These are phyloP conservation scores for Boulengeromyrus knoepffleri DNA, from an alignment of 2,113 vertebrate species.

Conservation along the genomic window DNA sequence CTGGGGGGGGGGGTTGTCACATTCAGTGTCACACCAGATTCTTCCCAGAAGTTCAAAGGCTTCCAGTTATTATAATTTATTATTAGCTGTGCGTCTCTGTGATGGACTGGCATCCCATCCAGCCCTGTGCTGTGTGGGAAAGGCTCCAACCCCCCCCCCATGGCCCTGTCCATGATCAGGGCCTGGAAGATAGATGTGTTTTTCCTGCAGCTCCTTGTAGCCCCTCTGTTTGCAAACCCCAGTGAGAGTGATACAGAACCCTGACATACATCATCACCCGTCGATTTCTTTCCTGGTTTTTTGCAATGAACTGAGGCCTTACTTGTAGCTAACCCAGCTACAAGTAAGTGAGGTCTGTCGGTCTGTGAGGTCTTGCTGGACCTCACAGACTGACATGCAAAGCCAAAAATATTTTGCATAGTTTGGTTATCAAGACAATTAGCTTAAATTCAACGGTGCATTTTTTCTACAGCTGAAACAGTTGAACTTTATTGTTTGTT, in stretches of 20 bases:
- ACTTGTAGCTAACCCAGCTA: not conserved
- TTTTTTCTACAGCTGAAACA: not conserved
- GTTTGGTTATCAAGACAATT: not conserved
- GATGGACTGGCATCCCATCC: not conserved
- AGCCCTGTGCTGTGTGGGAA: not conserved
- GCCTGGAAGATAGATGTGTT: not conserved
- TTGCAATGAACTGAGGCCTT: not conserved
- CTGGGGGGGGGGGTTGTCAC: not conserved
- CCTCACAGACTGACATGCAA: not conserved
- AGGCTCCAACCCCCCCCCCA: too few relatives aligned
- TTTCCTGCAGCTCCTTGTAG: not conserved
- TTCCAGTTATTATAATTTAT: not conserved
- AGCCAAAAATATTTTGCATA: not conserved
- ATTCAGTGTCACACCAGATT: not conserved
- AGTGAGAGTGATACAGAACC: not conserved
- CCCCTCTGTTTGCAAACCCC: not conserved
- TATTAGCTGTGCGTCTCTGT: not conserved
- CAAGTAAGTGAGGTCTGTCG: too few relatives aligned
- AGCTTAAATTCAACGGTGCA: not conserved
- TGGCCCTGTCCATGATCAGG: not conserved
- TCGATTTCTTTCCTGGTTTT: not conserved
- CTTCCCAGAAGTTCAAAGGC: not conserved
- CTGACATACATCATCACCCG: not conserved
- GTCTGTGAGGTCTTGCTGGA: not conserved
- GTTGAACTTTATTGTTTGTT: not conserved